Percentiles rank a stretch among this genome's conserved stretches.
phyloP scores from a whole-genome alignment of 2,113 vertebrate species.

The Halcyon senegalensis region DNA sequence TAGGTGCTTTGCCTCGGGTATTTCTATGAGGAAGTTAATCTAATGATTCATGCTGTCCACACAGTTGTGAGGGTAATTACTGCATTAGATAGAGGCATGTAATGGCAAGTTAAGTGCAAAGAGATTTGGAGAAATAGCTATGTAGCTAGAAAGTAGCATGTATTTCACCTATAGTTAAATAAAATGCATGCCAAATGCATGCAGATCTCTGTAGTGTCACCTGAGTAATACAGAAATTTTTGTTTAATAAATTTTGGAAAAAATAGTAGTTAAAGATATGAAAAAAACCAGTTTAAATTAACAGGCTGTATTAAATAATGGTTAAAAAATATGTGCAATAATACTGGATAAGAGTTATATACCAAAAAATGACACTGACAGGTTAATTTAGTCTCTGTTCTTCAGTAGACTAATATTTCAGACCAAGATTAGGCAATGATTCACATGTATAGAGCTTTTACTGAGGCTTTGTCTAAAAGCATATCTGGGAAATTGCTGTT shows the following conservation, averaged over 20 bases:
- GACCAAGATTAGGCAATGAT: not conserved
- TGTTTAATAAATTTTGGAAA: not conserved
- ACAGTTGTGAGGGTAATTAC: not conserved
- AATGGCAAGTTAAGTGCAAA: not conserved
- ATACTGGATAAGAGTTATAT: not conserved
- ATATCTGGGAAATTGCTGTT: not conserved
- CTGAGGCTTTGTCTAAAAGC: not conserved
- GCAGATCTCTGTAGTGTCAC: not conserved
- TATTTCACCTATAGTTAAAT: not conserved
- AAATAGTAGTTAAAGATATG: not conserved
- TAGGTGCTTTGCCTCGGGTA: not conserved
- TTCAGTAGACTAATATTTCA: not conserved
- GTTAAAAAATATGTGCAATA: not conserved
- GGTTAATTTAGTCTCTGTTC: not conserved
- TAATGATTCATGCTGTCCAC: not conserved
- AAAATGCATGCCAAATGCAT: not conserved
- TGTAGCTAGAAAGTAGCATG: not conserved
- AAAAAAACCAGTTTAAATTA: not conserved
- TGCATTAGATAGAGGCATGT: not conserved
- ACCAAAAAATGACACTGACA: not conserved
- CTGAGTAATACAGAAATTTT: not conserved
- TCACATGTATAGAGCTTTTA: not conserved
- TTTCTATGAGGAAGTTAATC: not conserved
- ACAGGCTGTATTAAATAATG: accelerated
- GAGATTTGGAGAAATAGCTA: not conserved